Conservation (phyloP, 1,140 invertebrate species). For the Procambarus clarkii region DNA sequence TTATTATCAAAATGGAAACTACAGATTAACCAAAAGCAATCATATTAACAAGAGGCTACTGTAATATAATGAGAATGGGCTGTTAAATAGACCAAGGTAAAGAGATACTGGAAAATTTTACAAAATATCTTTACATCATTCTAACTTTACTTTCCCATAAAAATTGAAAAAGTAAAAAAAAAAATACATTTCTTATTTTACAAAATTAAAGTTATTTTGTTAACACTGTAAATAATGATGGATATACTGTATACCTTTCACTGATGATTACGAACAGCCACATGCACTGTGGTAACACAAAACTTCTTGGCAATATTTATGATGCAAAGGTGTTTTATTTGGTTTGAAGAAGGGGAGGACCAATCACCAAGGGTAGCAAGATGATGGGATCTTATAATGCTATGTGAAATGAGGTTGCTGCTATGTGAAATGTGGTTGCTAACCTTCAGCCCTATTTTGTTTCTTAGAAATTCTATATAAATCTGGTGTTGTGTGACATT, state of each 20-base stretch:
- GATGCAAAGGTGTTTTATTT: constrained; percentile 55
- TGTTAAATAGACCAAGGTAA: constrained; percentile 21
- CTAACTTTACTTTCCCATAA: constrained; percentile 7
- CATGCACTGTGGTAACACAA: constrained; percentile 25
- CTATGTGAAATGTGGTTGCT: constrained; percentile 25
- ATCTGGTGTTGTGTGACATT: neutral
- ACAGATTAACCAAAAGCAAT: constrained; percentile 22
- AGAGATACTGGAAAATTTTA: constrained; percentile 45
- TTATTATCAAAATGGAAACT: constrained; percentile 35
- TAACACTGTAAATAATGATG: constrained; percentile 30
- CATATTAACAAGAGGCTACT: constrained; percentile 55
- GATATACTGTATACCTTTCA: neutral
- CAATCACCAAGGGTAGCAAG: constrained; percentile 22
- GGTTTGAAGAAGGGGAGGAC: constrained; percentile 8
- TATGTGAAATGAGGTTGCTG: neutral
- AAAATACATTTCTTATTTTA: neutral
- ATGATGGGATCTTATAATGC: constrained; percentile 16
- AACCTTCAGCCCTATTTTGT: neutral
- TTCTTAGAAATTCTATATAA: neutral
- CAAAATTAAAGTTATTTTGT: constrained; percentile 1
- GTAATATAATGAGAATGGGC: constrained; percentile 38
- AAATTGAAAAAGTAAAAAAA: constrained; percentile 10
- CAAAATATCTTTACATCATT: constrained; percentile 57
- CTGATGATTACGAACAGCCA: constrained; percentile 33
- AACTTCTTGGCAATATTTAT: constrained; percentile 51